Percentiles rank a stretch among this genome's conserved stretches.
Evolutionary conservation across 2,797 vertebrate species (phyloP).

Genomic region (Dromococcyx pavoninus): DNA sequence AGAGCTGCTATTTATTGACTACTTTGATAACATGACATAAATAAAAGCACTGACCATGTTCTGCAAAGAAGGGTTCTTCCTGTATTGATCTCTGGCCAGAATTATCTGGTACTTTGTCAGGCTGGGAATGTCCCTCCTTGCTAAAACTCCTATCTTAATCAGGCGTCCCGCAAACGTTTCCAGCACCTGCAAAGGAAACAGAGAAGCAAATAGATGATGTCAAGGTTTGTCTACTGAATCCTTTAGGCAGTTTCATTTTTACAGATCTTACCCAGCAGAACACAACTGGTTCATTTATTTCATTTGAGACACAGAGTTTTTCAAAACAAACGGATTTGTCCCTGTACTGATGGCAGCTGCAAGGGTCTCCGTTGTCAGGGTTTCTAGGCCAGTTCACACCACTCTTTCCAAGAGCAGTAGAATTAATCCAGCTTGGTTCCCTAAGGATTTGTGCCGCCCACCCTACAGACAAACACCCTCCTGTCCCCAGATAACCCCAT

Average conservation of each 20-base stretch:
- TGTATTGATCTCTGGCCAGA: slow-evolving; percentile 91
- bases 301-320: not conserved
- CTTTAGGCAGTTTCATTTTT: not conserved
- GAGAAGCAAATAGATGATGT: not conserved
- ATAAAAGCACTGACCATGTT: slow-evolving; percentile 72
- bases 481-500: not conserved
- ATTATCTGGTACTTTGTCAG: slow-evolving; percentile 94
- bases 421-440: not conserved
- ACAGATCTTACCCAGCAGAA: not conserved
- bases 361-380: not conserved
- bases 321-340: not conserved
- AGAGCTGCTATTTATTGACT: not conserved
- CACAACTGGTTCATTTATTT: not conserved
- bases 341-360: rapidly evolving
- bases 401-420: not conserved
- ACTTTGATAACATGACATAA: not conserved
- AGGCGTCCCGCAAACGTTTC: slow-evolving; percentile 88
- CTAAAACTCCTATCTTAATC: slow-evolving; percentile 81
- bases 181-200: slow-evolving; percentile 81
- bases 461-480: not conserved
- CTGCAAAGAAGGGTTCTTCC: slow-evolving; percentile 86
- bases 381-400: not conserved
- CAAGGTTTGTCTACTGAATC: not conserved
- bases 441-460: not conserved
- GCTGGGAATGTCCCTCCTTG: slow-evolving; percentile 80